Evolutionary conservation across 2,888 invertebrate species (phyloP), one percentile per base, ranked within the genome.

Genomic region (Tanytarsus gracilentus): DNA sequence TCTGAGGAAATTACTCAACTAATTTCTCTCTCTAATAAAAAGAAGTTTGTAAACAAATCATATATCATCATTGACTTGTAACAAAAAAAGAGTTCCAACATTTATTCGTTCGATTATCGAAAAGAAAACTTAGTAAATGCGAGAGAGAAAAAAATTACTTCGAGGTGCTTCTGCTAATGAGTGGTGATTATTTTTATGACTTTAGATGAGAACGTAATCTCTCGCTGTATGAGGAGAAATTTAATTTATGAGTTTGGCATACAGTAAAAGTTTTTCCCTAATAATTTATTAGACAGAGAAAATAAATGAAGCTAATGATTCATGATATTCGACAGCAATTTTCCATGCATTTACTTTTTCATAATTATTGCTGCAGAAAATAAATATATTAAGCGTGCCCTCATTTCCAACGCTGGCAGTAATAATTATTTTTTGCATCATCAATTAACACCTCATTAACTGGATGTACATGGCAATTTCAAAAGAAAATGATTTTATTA

Each of bases 31-130:
- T 48, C 8, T 16, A 8, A 5, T 9, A 18, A 23, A 49, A 26
- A 26, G 26, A 16, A 26, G 55, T 55, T 55, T 55, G 55, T 55
- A 55, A 55, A 55, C 55, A 55, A 55, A 55, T 55, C 55, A 39
- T 55, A 39, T 55, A 55, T 55, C 55, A 55, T 55, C 30, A 7
- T 11, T 30, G 33, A 4, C n/a, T n/a, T n/a, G n/a, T n/a, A n/a
- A n/a, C n/a, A n/a, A n/a, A 30, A 33, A 33, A 33, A 33, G 23
- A 44, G 18, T 14, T 11, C n/a, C 33, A 33, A 33, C 33, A 33
- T 2, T 33, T 33, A 11, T 53, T 25, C 39, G 3, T 4, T 23
- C 21, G 18, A 18, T 44, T 21, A 44, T 44, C 23, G 44, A 18
- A 21, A 16, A 21, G 23, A 44, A 23, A 44, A 23, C 21, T 8